phyloP scores from a whole-genome alignment of 2,888 invertebrate species.

The Rhagonycha lutea region DNA sequence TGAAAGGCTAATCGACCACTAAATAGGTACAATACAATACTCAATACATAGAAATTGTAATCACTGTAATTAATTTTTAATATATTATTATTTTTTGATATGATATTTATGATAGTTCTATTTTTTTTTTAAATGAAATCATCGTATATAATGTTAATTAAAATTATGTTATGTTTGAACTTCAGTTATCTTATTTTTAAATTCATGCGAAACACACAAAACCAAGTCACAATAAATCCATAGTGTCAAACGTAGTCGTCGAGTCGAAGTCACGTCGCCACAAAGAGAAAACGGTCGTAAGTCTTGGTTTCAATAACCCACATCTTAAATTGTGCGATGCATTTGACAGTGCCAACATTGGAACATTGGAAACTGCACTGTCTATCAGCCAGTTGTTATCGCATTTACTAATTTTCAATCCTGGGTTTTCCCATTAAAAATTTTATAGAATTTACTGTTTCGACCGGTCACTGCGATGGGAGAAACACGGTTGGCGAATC shows the following conservation, averaged over 20 bases:
- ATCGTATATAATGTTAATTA: neutral
- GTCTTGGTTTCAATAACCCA: conserved; percentile 4
- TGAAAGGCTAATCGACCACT: too few relatives aligned
- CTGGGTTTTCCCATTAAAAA: neutral
- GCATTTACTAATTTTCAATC: neutral
- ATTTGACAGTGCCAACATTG: neutral
- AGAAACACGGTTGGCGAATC: neutral
- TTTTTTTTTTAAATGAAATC: neutral
- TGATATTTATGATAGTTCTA: too few relatives aligned
- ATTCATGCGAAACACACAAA: neutral
- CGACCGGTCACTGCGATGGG: neutral
- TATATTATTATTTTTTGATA: too few relatives aligned
- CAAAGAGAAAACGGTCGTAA: conserved; percentile 2
- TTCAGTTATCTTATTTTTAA: neutral
- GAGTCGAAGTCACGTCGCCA: conserved; percentile 3
- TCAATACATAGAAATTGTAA: too few relatives aligned
- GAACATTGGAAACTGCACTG: neutral
- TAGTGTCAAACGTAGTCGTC: conserved; percentile 1
- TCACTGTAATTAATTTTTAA: too few relatives aligned
- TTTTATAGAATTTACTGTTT: neutral
- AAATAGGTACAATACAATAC: too few relatives aligned
- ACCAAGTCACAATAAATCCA: neutral
- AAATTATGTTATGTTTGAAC: neutral
- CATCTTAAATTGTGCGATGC: conserved; percentile 3
- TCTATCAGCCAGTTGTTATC: neutral